Base-by-base conservation (phyloP, 53 echinoderm and acorn worm species). In the Stichopus horrens region DNA sequence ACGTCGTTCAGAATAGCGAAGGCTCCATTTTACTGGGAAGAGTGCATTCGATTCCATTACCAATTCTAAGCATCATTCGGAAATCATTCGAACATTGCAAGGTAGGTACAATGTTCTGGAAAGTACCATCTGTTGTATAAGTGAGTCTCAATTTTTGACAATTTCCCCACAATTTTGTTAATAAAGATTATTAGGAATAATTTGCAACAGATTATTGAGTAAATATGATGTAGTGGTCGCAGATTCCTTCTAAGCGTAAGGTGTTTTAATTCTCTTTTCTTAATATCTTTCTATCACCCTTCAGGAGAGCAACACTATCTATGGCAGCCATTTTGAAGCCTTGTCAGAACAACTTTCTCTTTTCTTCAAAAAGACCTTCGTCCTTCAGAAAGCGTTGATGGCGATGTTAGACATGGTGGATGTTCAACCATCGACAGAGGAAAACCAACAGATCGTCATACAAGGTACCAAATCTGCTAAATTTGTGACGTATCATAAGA, bases 21-120 rank as follows among this genome's bases (percentile, higher is more conserved):
- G 75, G 87, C 21, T 37, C 73, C 73, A 74, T 87, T 54, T 21
- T 52, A 21, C 80, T 91, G 18, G 54, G 68, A 20, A 57, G 55
- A 54, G 51, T 91, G 11, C 77, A 55, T 65, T 91, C 94, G 10
- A 83, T 96, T 65, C 98, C 98, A 5, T 88, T 90, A 10, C 91
- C 92, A n/a, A 93, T 93, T 68, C 75, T 96, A 6, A 59, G 90
- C 14, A 78, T 98, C 51, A 90, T 98, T 58, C 91, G 90, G 59
- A 77, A 87, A 73, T 95, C 98, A 5, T 98, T 95, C 80, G 87
- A 92, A 73, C 98, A 98, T 74, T 98, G 98, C 86, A 98, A 98
- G 92, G 98, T 98, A 92, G 86, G 57, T 55, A 37, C 37, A 2
- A 37, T 37, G 37, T 37, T 37, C 37, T 37, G 1, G 1, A 2